Conservation (phyloP, 2,888 invertebrate species). For the Agrilus cyanescens region DNA sequence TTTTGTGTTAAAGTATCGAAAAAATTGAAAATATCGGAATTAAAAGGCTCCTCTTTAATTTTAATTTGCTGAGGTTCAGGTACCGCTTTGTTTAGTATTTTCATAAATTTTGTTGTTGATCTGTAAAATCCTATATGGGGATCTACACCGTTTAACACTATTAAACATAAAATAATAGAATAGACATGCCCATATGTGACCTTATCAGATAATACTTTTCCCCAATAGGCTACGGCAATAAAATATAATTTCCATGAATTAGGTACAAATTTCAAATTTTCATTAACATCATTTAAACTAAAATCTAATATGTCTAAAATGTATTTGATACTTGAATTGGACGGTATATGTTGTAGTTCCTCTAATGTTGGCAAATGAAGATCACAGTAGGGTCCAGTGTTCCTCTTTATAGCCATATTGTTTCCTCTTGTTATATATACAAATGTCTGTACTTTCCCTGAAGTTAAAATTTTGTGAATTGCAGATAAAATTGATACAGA, state of each 20-base stretch:
- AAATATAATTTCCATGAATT: conserved; percentile 47
- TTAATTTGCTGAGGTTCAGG: conserved; percentile 5
- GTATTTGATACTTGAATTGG: no score
- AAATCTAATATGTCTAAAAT: conserved; percentile 24
- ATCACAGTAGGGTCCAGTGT: conserved; percentile 12
- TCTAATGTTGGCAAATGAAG: conserved; percentile 1
- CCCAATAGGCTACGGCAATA: conserved; percentile 48
- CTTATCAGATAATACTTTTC: conserved; percentile 32
- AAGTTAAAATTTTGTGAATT: conserved; percentile 37
- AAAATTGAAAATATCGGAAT: conserved; percentile 33
- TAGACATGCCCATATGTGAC: conserved; percentile 40
- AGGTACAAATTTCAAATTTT: conserved; percentile 38
- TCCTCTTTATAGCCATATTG: conserved; percentile 9
- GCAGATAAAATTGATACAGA: conserved; percentile 50
- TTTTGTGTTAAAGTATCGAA: conserved; percentile 41
- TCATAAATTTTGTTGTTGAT: conserved; percentile 37
- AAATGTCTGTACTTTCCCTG: conserved; percentile 17
- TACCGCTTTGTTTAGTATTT: conserved; percentile 27
- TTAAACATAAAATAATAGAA: conserved; percentile 44
- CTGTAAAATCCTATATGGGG: conserved; percentile 44
- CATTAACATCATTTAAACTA: conserved; percentile 26
- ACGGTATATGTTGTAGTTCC: conserved; percentile 27
- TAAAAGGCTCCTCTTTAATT: conserved; percentile 18
- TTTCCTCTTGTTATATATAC: conserved; percentile 26
- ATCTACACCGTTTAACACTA: conserved; percentile 47